A percentile compares a stretch with the other conserved stretches of the same genome.
Evolutionary conservation across 2,888 invertebrate genomes (phyloP).

Genomic region (Bursaphelenchus okinawaensis): DNA sequence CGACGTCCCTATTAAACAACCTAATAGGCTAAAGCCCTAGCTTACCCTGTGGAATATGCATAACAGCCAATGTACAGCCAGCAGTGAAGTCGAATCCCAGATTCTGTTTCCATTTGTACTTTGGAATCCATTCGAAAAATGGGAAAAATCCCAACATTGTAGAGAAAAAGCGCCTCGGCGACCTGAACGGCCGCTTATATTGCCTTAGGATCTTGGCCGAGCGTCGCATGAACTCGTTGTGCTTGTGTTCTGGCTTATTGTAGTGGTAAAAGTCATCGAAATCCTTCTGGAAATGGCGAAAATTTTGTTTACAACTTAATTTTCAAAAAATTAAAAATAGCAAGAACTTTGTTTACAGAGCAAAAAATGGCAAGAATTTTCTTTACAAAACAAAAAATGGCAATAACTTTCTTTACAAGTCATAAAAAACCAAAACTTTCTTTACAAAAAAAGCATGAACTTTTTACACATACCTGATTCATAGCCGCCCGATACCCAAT

Average conservation of each 20-base stretch:
- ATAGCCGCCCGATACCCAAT: neutral
- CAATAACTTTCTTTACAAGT: no score
- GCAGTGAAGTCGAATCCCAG: conserved; percentile 73
- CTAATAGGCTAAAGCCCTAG: no score
- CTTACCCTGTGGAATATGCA: conserved; percentile 80
- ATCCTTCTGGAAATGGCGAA: conserved; percentile 35
- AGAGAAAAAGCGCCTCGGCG: conserved; percentile 11
- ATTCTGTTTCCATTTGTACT: conserved; percentile 59
- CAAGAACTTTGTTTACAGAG: no score
- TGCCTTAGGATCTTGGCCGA: conserved; percentile 17
- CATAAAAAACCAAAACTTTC: neutral
- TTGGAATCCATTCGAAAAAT: conserved; percentile 57
- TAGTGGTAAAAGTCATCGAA: conserved; percentile 49
- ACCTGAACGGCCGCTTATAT: conserved; percentile 29
- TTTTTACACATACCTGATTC: neutral
- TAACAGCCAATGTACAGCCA: conserved; percentile 80
- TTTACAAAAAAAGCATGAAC: neutral
- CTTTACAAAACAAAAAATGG: neutral
- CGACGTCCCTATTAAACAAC: no score
- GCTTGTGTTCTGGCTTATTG: conserved; percentile 28
- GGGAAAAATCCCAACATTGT: conserved; percentile 42
- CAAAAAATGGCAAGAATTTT: neutral
- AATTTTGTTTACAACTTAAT: neutral
- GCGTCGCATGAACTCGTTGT: conserved; percentile 17
- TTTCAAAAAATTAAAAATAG: conserved; percentile 5